Percentiles rank a stretch among this genome's conserved stretches.
Conservation (phyloP, 2,113 vertebrate genomes). For the Plecturocebus donacophilus region DNA sequence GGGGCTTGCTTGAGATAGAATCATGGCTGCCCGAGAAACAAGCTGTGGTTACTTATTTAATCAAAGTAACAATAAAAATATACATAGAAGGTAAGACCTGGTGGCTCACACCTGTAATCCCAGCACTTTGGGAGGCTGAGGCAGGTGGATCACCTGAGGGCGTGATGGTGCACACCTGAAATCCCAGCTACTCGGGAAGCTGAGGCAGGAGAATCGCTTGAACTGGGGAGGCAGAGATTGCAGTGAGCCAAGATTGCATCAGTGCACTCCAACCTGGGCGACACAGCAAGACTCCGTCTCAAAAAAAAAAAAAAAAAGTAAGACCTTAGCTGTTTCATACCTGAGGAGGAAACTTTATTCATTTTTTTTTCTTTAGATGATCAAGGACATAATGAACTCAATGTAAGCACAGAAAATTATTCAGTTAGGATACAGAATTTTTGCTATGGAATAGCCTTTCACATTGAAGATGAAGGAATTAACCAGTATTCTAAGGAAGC, state of each 20-base stretch:
- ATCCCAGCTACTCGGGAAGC: no score
- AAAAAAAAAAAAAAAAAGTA: not conserved
- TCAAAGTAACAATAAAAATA: constrained; percentile 10
- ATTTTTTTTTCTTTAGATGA: not conserved
- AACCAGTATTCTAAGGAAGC: not conserved
- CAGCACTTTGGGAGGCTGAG: no score
- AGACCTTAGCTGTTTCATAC: not conserved
- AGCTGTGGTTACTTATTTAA: not conserved
- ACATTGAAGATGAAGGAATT: constrained; percentile 20
- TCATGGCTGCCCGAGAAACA: not conserved
- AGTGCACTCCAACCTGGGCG: no score
- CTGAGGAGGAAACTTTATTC: not conserved
- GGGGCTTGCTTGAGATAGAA: not conserved
- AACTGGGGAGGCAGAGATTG: no score
- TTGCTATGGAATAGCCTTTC: not conserved
- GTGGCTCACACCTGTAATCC: no score
- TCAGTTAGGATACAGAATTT: not conserved
- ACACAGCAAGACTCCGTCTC: no score
- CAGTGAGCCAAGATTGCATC: no score
- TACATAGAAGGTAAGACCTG: not conserved
- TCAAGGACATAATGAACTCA: constrained; percentile 3
- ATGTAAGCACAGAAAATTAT: constrained; percentile 3
- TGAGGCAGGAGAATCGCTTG: no score
- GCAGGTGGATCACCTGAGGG: no score
- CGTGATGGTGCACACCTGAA: no score